A percentile compares a stretch with the other conserved stretches of the same genome.
Conservation (phyloP, 2,888 invertebrate genomes). For the Limnephilus rhombicus region DNA sequence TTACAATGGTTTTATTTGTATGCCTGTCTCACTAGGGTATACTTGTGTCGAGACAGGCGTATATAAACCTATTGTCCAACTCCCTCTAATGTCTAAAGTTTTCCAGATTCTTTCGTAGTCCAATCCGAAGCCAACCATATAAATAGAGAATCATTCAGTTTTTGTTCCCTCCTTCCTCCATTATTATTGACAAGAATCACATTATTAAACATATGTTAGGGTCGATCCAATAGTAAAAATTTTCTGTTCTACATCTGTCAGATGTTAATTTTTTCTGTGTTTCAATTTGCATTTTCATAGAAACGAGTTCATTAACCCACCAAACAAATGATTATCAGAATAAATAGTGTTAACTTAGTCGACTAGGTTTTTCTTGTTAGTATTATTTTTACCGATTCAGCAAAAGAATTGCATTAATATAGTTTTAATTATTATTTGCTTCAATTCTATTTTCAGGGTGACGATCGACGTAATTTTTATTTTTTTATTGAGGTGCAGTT, state of each 20-base stretch:
- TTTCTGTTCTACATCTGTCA: background rate
- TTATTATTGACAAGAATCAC: background rate
- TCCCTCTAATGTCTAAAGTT: background rate
- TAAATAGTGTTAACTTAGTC: background rate
- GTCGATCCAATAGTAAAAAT: background rate
- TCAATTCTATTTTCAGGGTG: background rate
- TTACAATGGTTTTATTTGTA: too few relatives aligned
- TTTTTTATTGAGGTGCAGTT: background rate
- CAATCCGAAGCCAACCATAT: background rate
- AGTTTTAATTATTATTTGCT: background rate
- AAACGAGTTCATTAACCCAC: background rate
- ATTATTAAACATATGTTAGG: background rate
- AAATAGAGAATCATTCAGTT: background rate
- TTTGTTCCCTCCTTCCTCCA: background rate
- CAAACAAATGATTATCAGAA: background rate
- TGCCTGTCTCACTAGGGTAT: too few relatives aligned
- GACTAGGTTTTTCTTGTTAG: background rate
- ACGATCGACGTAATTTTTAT: background rate
- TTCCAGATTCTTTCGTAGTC: background rate
- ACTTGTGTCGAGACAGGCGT: too few relatives aligned
- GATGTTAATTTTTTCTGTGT: background rate
- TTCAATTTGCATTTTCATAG: background rate
- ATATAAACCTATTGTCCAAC: background rate
- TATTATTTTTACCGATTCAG: background rate
- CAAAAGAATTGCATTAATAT: background rate